These are phyloP conservation scores for Hydrophis major DNA, from an alignment of 2,797 vertebrate genomes.

Conservation along the genomic window DNA sequence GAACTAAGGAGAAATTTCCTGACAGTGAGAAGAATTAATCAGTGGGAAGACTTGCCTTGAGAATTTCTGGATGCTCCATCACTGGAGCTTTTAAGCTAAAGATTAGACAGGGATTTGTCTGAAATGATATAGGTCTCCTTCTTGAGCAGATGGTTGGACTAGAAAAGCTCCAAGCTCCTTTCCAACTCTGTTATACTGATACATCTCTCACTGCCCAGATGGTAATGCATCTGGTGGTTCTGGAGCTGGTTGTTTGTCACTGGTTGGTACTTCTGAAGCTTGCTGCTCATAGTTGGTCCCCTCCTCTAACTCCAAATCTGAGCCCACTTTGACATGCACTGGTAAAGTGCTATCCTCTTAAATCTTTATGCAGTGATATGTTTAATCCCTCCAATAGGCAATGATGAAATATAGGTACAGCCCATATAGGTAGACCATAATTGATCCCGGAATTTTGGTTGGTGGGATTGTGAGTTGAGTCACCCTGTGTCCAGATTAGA, in stretches of 20 bases:
- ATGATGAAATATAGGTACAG: conserved; percentile 8
- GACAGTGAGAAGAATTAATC: too few relatives aligned
- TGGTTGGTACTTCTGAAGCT: background rate
- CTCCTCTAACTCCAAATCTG: background rate
- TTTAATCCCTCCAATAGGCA: background rate
- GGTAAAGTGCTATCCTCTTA: background rate
- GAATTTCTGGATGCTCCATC: too few relatives aligned
- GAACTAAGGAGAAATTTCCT: too few relatives aligned
- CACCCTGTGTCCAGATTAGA: background rate
- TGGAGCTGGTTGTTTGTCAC: background rate
- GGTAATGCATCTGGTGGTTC: background rate
- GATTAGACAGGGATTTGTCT: too few relatives aligned
- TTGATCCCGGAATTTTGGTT: background rate
- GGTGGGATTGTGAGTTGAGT: background rate
- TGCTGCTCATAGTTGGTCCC: background rate
- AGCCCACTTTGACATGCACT: background rate
- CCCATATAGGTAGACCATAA: background rate
- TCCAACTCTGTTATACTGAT: too few relatives aligned
- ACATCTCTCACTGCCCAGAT: background rate
- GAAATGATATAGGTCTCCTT: too few relatives aligned
- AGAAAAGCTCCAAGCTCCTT: too few relatives aligned
- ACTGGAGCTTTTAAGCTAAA: too few relatives aligned
- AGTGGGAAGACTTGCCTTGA: too few relatives aligned
- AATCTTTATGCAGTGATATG: background rate
- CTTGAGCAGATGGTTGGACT: too few relatives aligned